A percentile compares a stretch with the other conserved stretches of the same genome.
Conservation (phyloP, 1,140 invertebrate species). For the Papilio dardanus region DNA sequence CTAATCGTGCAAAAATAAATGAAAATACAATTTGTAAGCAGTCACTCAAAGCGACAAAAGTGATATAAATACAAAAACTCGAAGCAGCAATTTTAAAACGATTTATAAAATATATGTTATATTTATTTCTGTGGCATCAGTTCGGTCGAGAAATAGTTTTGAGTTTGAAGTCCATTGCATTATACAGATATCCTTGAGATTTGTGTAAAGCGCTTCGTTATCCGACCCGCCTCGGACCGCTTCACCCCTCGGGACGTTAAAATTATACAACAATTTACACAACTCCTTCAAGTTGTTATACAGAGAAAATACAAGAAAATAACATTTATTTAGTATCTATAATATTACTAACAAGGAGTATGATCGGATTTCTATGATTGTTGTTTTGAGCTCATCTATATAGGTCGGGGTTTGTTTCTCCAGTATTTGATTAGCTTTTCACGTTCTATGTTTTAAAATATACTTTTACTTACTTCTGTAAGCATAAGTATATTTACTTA, state of each 20-base stretch:
- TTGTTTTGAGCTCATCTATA: not conserved
- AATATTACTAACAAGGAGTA: not conserved
- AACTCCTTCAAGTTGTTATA: not conserved
- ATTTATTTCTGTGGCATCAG: not conserved
- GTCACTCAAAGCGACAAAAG: no score
- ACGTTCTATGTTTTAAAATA: not conserved
- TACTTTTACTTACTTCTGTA: not conserved
- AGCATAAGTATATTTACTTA: no score
- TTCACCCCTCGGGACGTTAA: not conserved
- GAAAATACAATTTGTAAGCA: no score
- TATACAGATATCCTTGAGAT: constrained; percentile 20
- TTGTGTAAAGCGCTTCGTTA: constrained; percentile 19
- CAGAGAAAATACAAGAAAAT: not conserved
- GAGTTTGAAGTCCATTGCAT: constrained; percentile 25
- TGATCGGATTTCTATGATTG: not conserved
- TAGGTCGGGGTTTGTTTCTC: not conserved
- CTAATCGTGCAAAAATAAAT: no score
- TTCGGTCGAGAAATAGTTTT: constrained; percentile 1
- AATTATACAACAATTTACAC: constrained; percentile 22
- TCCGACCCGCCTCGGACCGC: not conserved
- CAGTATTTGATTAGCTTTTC: not conserved
- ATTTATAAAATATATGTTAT: not conserved
- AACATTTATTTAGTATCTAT: not conserved
- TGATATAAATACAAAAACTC: no score
- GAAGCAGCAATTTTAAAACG: no score